A percentile compares a stretch with the other conserved stretches of the same genome.
These are phyloP conservation scores for Drosophila yakuba DNA, from an alignment of 1,140 invertebrate genomes.

Conservation along the genomic window DNA sequence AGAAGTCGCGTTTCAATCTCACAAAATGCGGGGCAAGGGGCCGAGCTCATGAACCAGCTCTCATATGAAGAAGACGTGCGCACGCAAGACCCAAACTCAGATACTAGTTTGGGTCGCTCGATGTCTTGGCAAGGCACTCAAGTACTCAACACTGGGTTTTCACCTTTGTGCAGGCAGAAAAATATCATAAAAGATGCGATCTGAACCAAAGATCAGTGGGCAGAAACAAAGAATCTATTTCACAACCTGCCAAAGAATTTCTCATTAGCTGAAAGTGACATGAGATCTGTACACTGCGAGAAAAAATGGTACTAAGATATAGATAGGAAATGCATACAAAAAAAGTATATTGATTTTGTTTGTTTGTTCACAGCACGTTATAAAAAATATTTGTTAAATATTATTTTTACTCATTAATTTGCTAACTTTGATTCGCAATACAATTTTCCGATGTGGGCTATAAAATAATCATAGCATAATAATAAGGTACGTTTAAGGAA, in stretches of 20 bases:
- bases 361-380: too few species aligned
- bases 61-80: slow-evolving; percentile 58
- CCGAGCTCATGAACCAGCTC: slow-evolving; percentile 62
- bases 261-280: slow-evolving; percentile 45
- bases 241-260: slow-evolving; percentile 26
- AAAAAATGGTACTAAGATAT: background rate
- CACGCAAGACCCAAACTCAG: slow-evolving; percentile 44
- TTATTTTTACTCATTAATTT: too few species aligned
- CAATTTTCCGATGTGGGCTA: too few species aligned
- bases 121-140: slow-evolving; percentile 22
- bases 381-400: too few species aligned
- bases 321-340: too few species aligned
- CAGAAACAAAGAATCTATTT: slow-evolving; percentile 42
- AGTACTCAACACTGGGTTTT: slow-evolving; percentile 67
- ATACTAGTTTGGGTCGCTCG: slow-evolving; percentile 39
- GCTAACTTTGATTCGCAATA: too few species aligned
- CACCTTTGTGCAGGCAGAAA: slow-evolving; percentile 60
- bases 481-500: too few species aligned
- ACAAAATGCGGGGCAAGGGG: slow-evolving; percentile 17
- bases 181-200: slow-evolving; percentile 29
- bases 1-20: slow-evolving; percentile 67
- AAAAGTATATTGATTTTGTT: too few species aligned
- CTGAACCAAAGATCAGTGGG: slow-evolving; percentile 22
- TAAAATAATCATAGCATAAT: too few species aligned
- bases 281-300: slow-evolving; percentile 18